Percentiles rank a stretch among this genome's conserved stretches.
Evolutionary conservation across 2,888 invertebrate species (phyloP).

Genomic region (Antheraea yamamai): DNA sequence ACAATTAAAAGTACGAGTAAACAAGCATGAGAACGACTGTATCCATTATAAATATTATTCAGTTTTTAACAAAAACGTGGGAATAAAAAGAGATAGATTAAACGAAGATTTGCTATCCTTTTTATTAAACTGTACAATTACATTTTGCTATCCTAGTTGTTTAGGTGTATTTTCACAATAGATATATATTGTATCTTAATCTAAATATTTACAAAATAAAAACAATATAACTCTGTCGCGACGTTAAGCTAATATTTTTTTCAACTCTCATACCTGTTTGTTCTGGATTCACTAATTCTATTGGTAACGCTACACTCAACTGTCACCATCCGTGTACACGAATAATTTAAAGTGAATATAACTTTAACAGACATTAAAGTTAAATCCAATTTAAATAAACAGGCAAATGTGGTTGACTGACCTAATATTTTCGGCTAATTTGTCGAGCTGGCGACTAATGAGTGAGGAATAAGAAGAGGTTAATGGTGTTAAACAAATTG

Average conservation of each 20-base stretch:
- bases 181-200: neutral
- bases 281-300: too few relatives aligned
- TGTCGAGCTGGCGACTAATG: neutral
- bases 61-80: neutral
- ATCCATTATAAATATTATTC: neutral
- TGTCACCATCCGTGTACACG: too few relatives aligned
- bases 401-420: neutral
- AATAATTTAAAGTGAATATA: too few relatives aligned
- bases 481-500: slow-evolving; percentile 7
- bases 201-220: neutral
- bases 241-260: too few relatives aligned
- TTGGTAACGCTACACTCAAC: too few relatives aligned
- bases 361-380: neutral
- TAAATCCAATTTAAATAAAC: neutral
- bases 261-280: too few relatives aligned
- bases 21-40: neutral
- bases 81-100: neutral
- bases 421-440: neutral
- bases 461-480: neutral
- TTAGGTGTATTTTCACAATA: neutral
- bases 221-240: neutral
- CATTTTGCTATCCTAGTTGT: neutral
- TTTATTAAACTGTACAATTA: neutral
- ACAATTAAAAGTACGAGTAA: neutral
- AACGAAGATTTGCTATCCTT: neutral